Evolutionary conservation across 2,888 invertebrate species (phyloP).

Genomic region (Thumatha senex): DNA sequence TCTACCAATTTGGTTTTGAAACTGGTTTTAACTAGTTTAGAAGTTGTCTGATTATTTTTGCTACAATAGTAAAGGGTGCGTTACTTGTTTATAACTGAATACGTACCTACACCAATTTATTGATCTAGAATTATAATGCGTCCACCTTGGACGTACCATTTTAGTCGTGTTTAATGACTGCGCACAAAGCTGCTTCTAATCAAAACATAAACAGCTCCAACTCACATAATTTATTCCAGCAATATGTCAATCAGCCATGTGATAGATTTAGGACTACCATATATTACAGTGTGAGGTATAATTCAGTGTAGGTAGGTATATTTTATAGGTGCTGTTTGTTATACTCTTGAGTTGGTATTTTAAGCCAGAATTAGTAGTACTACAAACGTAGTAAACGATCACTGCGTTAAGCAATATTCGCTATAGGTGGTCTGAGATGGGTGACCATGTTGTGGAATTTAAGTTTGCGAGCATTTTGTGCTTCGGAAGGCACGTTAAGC

Average conservation of each 20-base stretch:
- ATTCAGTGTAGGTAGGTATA: neutral
- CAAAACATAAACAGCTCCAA: conserved; percentile 1
- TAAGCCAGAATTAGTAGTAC: too few species aligned
- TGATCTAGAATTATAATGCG: neutral
- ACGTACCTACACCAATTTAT: neutral
- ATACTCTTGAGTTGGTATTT: neutral
- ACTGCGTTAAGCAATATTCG: too few species aligned
- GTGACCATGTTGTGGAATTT: too few species aligned
- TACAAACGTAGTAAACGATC: too few species aligned
- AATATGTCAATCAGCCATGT: conserved; percentile 20
- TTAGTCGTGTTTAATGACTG: neutral
- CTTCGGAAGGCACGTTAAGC: too few species aligned
- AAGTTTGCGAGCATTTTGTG: too few species aligned
- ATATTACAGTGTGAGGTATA: neutral
- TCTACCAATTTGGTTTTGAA: too few species aligned
- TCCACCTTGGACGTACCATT: neutral
- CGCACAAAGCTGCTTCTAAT: neutral
- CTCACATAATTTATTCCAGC: conserved; percentile 14
- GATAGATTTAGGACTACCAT: conserved; percentile 7
- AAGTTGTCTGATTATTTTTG: too few species aligned
- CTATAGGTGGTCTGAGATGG: too few species aligned
- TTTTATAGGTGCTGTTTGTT: neutral
- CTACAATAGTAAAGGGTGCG: too few species aligned
- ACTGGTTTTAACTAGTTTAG: too few species aligned
- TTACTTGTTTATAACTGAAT: neutral